Conservation (phyloP, 2,113 vertebrate genomes). For the Neotragus moschatus region DNA sequence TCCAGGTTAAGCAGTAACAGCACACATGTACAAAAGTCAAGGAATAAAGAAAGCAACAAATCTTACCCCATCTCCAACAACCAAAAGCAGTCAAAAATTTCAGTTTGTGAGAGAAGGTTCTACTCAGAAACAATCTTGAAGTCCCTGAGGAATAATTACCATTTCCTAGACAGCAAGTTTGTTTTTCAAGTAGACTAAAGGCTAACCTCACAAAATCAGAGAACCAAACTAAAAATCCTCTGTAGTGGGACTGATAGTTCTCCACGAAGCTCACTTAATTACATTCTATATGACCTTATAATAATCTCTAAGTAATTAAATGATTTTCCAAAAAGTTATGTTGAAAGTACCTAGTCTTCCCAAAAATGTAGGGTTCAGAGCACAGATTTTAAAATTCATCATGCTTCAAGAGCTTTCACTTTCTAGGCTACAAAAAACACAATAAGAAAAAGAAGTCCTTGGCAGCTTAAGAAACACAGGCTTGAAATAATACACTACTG, state of each 20-base stretch:
- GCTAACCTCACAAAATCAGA: not conserved
- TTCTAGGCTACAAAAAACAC: not conserved
- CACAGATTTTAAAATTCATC: not conserved
- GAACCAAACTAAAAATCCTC: not conserved
- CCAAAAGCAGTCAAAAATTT: constrained; percentile 48
- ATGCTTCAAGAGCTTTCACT: not conserved
- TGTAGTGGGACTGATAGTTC: not conserved
- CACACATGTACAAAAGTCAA: not conserved
- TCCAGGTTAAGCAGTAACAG: not conserved
- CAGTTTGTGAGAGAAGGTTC: constrained; percentile 67
- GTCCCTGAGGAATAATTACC: constrained; percentile 46
- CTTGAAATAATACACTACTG: not conserved
- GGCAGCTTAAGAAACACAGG: not conserved
- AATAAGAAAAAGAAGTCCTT: no score
- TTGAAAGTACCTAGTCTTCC: not conserved
- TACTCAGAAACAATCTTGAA: not conserved
- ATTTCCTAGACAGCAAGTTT: constrained; percentile 74
- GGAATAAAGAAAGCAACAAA: not conserved
- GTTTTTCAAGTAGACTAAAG: constrained; percentile 1
- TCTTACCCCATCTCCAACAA: constrained; percentile 20
- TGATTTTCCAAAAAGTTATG: not conserved
- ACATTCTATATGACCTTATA: fast-evolving
- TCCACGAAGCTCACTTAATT: not conserved
- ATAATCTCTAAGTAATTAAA: not conserved
- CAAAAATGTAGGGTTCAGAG: not conserved